These are phyloP conservation scores for Talpa occidentalis DNA, from an alignment of 2,113 vertebrate species.

Conservation along the genomic window DNA sequence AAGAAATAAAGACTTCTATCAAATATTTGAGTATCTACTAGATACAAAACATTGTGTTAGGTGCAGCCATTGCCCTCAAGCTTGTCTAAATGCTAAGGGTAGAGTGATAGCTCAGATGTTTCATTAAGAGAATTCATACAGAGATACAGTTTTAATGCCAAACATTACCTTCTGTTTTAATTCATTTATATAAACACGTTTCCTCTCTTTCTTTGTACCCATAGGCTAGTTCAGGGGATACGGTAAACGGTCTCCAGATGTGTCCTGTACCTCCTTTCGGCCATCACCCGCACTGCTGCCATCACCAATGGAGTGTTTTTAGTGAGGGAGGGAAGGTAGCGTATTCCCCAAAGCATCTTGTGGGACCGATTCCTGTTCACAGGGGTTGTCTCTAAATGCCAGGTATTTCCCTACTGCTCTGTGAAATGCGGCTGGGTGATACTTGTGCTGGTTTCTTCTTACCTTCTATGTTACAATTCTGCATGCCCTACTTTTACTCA, in stretches of 20 bases:
- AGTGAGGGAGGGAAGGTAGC: constrained; percentile 76
- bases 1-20: not conserved
- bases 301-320: constrained; percentile 73
- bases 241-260: constrained; percentile 78
- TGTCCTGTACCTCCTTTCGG: constrained; percentile 46
- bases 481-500: constrained; percentile 72
- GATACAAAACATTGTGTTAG: not conserved
- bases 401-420: constrained; percentile 65
- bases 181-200: not conserved
- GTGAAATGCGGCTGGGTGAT: constrained; percentile 62
- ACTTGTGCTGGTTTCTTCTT: constrained; percentile 67
- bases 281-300: constrained; percentile 71
- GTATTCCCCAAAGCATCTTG: constrained; percentile 58
- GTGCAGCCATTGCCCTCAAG: not conserved
- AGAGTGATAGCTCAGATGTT: not conserved
- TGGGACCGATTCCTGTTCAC: constrained; percentile 33
- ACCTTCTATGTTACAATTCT: constrained; percentile 70
- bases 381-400: constrained; percentile 32
- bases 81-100: not conserved
- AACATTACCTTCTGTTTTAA: not conserved
- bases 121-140: not conserved
- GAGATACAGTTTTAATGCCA: not conserved
- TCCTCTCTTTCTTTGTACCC: constrained; percentile 43
- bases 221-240: constrained; percentile 86
- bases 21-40: not conserved